Evolutionary conservation across 2,797 vertebrate genomes (phyloP).

Genomic region (Anniella stebbinsi): DNA sequence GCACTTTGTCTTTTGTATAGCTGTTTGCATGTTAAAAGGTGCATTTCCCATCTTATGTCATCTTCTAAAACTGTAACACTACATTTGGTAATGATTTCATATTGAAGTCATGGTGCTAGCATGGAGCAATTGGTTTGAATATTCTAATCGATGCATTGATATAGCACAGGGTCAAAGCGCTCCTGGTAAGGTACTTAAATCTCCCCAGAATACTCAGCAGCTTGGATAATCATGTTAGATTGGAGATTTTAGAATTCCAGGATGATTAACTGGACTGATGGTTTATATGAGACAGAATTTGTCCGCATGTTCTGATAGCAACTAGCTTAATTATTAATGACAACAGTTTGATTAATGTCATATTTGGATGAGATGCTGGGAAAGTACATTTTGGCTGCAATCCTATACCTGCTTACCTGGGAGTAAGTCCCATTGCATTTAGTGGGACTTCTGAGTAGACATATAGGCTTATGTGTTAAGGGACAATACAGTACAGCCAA

Average conservation of each 20-base stretch:
- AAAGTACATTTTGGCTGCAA: not conserved
- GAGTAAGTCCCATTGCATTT: not conserved
- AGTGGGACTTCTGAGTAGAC: not conserved
- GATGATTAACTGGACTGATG: not conserved
- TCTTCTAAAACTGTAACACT: not conserved
- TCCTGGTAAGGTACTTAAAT: not conserved
- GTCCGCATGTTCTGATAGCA: not conserved
- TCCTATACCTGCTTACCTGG: not conserved
- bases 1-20: not conserved
- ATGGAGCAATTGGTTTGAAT: not conserved
- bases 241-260: not conserved
- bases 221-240: not conserved
- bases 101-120: not conserved
- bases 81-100: not conserved
- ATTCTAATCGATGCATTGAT: not conserved
- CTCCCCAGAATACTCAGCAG: accelerated
- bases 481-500: not conserved
- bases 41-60: not conserved
- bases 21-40: slow-evolving; percentile 22
- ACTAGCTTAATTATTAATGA: slow-evolving; percentile 4
- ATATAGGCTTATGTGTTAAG: not conserved
- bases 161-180: not conserved
- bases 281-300: accelerated
- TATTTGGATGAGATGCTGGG: not conserved
- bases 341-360: not conserved